phyloP scores from a whole-genome alignment of 2,888 invertebrate genomes.

The Melanargia galathea region DNA sequence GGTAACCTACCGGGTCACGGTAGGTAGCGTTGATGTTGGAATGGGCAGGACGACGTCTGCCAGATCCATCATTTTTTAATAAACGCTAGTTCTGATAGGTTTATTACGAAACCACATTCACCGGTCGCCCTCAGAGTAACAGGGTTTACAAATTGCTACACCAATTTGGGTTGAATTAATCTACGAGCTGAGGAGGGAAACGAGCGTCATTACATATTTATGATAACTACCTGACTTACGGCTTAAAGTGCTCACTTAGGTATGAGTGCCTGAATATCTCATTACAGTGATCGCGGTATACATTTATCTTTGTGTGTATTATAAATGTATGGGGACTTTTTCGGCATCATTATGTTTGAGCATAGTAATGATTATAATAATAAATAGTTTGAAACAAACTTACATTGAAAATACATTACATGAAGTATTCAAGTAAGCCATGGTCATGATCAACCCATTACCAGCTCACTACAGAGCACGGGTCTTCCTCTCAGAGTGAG shows the following conservation, averaged over 20 bases:
- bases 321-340: background rate
- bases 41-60: too few relatives aligned
- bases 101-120: background rate
- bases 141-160: conserved; percentile 15
- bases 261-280: conserved; percentile 20
- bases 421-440: too few relatives aligned
- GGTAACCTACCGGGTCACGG: too few relatives aligned
- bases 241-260: conserved; percentile 12
- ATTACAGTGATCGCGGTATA: conserved; percentile 8
- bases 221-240: conserved; percentile 16
- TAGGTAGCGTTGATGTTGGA: too few relatives aligned
- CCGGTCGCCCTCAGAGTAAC: background rate
- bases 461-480: too few relatives aligned
- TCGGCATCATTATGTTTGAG: too few relatives aligned
- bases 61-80: too few relatives aligned
- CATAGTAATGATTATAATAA: too few relatives aligned
- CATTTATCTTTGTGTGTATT: conserved; percentile 18
- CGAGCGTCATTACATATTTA: conserved; percentile 15
- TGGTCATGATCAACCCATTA: too few relatives aligned
- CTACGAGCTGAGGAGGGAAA: conserved; percentile 8
- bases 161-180: conserved; percentile 24
- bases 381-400: too few relatives aligned
- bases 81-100: background rate
- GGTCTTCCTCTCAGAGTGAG: too few relatives aligned
- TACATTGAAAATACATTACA: too few relatives aligned